A percentile compares a stretch with the other conserved stretches of the same genome.
These are phyloP conservation scores for Lycocerus yunnanus DNA, from an alignment of 2,888 invertebrate species.

Conservation along the genomic window DNA sequence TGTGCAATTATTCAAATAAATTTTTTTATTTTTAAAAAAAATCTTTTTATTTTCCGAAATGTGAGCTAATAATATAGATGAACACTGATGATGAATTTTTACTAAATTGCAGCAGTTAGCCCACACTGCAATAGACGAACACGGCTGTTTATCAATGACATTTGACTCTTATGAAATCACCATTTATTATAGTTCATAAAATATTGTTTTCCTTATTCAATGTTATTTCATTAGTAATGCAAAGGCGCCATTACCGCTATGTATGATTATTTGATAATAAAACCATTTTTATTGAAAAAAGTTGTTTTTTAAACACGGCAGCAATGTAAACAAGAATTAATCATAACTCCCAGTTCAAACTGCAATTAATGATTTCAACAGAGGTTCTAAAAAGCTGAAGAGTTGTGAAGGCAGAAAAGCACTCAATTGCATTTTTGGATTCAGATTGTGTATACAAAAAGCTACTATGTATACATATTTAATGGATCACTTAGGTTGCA, in stretches of 20 bases:
- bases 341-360: not conserved
- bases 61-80: not conserved
- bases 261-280: not conserved
- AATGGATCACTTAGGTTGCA: not conserved
- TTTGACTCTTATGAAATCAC: not conserved
- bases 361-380: not conserved
- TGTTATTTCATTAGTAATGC: not conserved
- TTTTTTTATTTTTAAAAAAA: too few relatives aligned
- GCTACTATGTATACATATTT: not conserved
- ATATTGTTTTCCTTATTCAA: not conserved
- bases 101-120: not conserved
- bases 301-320: not conserved
- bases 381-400: too few relatives aligned
- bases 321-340: not conserved
- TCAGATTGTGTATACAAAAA: not conserved
- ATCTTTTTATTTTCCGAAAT: not conserved
- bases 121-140: not conserved
- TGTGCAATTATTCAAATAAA: too few relatives aligned
- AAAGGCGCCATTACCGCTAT: not conserved
- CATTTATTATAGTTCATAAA: not conserved
- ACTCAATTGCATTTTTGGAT: not conserved
- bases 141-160: not conserved
- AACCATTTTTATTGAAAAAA: not conserved
- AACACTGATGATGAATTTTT: too few relatives aligned
- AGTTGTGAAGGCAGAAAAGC: not conserved